phyloP scores from a whole-genome alignment of 2,797 vertebrate species.

The Phylloscopus collybita region DNA sequence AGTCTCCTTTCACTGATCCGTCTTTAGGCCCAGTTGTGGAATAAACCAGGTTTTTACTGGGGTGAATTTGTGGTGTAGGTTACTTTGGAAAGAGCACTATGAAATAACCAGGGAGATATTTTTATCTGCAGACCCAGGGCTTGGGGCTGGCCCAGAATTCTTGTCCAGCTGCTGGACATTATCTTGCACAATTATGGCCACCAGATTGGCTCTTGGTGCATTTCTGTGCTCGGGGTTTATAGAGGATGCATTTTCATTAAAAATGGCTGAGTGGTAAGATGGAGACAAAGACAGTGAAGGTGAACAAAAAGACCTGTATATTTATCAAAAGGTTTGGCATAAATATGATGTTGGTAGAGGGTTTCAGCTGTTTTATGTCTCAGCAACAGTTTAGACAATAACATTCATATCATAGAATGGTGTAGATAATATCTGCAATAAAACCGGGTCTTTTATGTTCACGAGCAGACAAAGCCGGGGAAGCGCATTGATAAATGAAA shows the following conservation, averaged over 20 bases:
- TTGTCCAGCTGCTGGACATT: background rate
- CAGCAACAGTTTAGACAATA: conserved; percentile 72
- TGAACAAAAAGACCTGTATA: conserved; percentile 45
- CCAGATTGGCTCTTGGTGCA: background rate
- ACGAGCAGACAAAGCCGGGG: conserved; percentile 68
- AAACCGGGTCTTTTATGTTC: conserved; percentile 66
- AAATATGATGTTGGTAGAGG: conserved; percentile 30
- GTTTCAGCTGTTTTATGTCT: conserved; percentile 65
- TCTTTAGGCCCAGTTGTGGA: background rate
- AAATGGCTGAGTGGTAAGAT: conserved; percentile 58
- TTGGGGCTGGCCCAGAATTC: background rate
- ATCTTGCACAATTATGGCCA: background rate
- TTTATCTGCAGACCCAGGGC: background rate
- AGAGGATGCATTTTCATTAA: conserved; percentile 53
- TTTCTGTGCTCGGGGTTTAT: conserved; percentile 2
- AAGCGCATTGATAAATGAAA: conserved; percentile 59
- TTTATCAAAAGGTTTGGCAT: conserved; percentile 66
- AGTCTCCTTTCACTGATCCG: background rate
- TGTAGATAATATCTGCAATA: conserved; percentile 76
- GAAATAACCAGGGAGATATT: background rate
- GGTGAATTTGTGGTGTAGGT: background rate
- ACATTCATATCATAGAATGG: conserved; percentile 68
- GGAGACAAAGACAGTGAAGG: conserved; percentile 58
- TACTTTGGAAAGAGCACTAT: background rate
- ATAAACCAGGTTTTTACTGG: background rate